Conservation (phyloP, 2,797 vertebrate genomes). For the Epinephelus awoara region DNA sequence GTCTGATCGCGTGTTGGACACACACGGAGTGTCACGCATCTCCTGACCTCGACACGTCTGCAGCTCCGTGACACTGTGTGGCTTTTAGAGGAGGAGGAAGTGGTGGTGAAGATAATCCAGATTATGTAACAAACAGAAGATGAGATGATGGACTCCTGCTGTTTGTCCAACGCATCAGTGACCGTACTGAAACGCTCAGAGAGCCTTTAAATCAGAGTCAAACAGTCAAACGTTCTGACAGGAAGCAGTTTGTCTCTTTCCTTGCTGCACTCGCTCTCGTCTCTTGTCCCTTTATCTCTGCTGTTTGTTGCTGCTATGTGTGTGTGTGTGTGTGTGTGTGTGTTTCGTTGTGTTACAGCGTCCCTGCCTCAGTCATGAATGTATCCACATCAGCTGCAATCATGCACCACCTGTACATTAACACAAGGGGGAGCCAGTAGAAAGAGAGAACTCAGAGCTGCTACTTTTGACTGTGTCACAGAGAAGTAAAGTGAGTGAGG, state of each 20-base stretch:
- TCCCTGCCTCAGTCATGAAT: constrained; percentile 44
- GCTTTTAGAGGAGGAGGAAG: constrained; percentile 53
- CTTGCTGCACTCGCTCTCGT: not conserved
- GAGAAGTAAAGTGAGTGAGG: not conserved
- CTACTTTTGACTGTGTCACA: constrained; percentile 19
- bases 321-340: constrained; percentile 63
- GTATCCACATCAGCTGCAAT: constrained; percentile 12
- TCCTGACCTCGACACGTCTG: constrained; percentile 32
- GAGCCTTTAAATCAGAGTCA: constrained; percentile 25
- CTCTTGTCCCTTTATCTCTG: constrained; percentile 47
- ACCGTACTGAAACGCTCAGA: constrained; percentile 17
- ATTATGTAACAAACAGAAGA: constrained; percentile 62
- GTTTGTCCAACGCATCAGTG: constrained; percentile 26
- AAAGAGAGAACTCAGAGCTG: not conserved
- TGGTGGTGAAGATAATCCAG: constrained; percentile 61
- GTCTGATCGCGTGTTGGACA: constrained; percentile 18
- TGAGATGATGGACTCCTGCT: constrained; percentile 36
- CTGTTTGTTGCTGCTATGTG: constrained; percentile 62
- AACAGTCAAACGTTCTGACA: constrained; percentile 34
- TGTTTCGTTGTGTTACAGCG: constrained; percentile 45
- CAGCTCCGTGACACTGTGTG: constrained; percentile 32
- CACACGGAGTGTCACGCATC: constrained; percentile 33
- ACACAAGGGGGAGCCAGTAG: constrained; percentile 71
- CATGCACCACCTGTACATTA: constrained; percentile 39
- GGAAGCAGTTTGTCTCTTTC: constrained; percentile 32